Conservation (phyloP, 2,888 invertebrate species). For the Scelioninae gen. 2 region DNA sequence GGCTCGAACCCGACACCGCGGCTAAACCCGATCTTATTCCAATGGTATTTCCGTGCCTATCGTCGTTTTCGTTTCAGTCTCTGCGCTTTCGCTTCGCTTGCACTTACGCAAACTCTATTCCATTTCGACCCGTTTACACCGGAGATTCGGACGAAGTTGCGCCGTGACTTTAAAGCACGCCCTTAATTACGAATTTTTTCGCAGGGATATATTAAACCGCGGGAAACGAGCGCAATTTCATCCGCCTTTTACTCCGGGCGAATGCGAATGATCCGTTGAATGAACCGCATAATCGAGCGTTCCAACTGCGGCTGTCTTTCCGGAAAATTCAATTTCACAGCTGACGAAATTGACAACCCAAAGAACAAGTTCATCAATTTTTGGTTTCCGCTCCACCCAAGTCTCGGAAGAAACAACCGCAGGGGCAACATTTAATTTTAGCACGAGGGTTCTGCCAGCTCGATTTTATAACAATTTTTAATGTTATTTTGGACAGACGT, state of each 20-base stretch:
- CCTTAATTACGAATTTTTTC: slow-evolving; percentile 28
- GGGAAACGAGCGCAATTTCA: slow-evolving; percentile 25
- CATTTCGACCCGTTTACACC: slow-evolving; percentile 33
- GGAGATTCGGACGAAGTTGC: slow-evolving; percentile 19
- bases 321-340: slow-evolving; percentile 57
- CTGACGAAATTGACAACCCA: slow-evolving; percentile 41
- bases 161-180: slow-evolving; percentile 28
- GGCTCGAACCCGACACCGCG: slow-evolving; percentile 75
- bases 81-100: slow-evolving; percentile 10
- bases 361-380: slow-evolving; percentile 18
- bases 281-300: slow-evolving; percentile 51
- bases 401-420: too few species aligned
- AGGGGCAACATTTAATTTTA: too few species aligned
- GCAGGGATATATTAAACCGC: too few species aligned
- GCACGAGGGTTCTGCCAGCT: too few species aligned
- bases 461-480: too few species aligned
- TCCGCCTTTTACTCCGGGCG: slow-evolving; percentile 16
- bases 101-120: slow-evolving; percentile 15
- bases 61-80: slow-evolving; percentile 65
- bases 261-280: slow-evolving; percentile 50
- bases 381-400: background rate
- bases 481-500: too few species aligned
- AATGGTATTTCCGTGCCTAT: slow-evolving; percentile 72
- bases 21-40: slow-evolving; percentile 75
- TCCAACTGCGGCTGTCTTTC: slow-evolving; percentile 35